A percentile compares a stretch with the other conserved stretches of the same genome.
Evolutionary conservation across 2,888 invertebrate genomes (phyloP).

Genomic region (Scrobipalpa atriplicella): DNA sequence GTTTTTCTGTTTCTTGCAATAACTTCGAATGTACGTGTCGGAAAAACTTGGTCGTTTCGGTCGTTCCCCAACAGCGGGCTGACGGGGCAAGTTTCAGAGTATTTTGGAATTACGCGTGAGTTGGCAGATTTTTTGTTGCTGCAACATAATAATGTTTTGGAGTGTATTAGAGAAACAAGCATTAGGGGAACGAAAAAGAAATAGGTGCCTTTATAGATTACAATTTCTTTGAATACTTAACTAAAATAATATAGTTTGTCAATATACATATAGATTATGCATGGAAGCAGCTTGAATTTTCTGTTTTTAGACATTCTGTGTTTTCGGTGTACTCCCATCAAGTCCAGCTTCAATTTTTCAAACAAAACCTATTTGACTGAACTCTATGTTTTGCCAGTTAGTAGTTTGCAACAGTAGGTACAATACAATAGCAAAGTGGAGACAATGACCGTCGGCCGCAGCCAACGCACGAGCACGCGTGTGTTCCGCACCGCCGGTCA

Average conservation of each 20-base stretch:
- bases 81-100: background rate
- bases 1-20: conserved; percentile 10
- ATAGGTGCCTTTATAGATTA: too few species aligned
- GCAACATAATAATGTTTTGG: background rate
- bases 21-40: conserved; percentile 3
- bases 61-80: background rate
- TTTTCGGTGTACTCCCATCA: too few species aligned
- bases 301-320: too few species aligned
- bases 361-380: too few species aligned
- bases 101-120: background rate
- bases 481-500: conserved; percentile 5
- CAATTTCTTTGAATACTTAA: too few species aligned
- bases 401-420: background rate
- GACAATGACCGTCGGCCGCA: background rate
- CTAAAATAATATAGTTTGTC: too few species aligned
- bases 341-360: too few species aligned
- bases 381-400: too few species aligned
- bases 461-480: conserved; percentile 4
- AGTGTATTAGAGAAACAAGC: background rate
- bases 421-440: background rate
- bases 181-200: background rate
- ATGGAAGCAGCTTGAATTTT: too few species aligned
- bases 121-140: background rate
- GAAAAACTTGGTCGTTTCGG: background rate
- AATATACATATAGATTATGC: too few species aligned